phyloP scores from a whole-genome alignment of 1,140 invertebrate species.

The Sarcophaga peregrina region DNA sequence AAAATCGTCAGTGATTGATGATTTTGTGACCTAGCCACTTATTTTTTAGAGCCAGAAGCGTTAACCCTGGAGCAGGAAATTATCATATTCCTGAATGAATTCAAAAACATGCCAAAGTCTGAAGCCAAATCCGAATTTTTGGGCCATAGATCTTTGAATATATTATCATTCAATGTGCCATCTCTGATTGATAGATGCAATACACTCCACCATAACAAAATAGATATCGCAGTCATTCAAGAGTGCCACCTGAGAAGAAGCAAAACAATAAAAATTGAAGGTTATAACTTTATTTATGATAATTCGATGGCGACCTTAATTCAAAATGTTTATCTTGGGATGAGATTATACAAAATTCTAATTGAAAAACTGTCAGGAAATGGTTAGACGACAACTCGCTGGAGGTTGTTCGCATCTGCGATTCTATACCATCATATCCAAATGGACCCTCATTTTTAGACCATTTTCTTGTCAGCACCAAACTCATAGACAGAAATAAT shows the following conservation, averaged over 20 bases:
- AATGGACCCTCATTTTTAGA: too few relatives aligned
- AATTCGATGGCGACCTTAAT: too few relatives aligned
- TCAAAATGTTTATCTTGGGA: too few relatives aligned
- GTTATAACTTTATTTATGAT: not conserved
- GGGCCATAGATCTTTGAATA: slow-evolving; percentile 12
- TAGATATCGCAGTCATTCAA: slow-evolving; percentile 6
- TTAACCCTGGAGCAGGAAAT: not conserved
- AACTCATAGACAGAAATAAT: not conserved
- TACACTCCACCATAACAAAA: not conserved
- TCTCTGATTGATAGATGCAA: not conserved
- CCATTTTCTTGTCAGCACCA: too few relatives aligned
- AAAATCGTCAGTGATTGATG: not conserved
- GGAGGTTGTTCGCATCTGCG: too few relatives aligned
- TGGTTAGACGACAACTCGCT: too few relatives aligned
- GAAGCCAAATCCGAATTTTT: slow-evolving; percentile 1
- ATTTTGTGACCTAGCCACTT: not conserved
- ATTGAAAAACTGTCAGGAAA: too few relatives aligned
- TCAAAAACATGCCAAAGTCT: slow-evolving; percentile 11
- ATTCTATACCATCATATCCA: too few relatives aligned
- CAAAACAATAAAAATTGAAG: not conserved
- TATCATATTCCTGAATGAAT: not conserved
- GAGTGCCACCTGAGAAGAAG: not conserved
- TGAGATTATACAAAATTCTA: too few relatives aligned
- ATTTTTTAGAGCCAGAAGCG: not conserved
- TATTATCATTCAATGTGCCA: slow-evolving; percentile 10